phyloP scores from a whole-genome alignment of 1,140 invertebrate species.

The Acromyrmex charruanus region DNA sequence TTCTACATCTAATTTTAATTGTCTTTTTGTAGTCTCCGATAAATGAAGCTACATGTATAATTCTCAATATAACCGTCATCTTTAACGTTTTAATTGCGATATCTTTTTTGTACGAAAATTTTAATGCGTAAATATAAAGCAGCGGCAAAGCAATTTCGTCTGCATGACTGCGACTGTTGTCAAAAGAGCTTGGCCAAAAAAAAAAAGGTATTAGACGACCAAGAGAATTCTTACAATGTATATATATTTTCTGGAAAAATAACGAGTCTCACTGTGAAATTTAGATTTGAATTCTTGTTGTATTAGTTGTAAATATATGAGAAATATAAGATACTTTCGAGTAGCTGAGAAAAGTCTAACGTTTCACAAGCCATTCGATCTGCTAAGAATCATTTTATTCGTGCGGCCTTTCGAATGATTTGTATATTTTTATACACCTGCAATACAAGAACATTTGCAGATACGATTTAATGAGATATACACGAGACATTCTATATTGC shows the following conservation, averaged over 20 bases:
- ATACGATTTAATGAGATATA: slow-evolving; percentile 49
- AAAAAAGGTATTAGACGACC: slow-evolving; percentile 64
- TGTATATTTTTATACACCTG: slow-evolving; percentile 69
- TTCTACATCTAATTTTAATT: slow-evolving; percentile 45
- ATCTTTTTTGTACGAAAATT: slow-evolving; percentile 57
- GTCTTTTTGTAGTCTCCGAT: slow-evolving; percentile 35
- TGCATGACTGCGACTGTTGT: slow-evolving; percentile 62
- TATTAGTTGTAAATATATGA: slow-evolving; percentile 67
- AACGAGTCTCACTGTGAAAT: slow-evolving; percentile 57
- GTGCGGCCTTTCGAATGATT: slow-evolving; percentile 67
- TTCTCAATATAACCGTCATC: slow-evolving; percentile 43
- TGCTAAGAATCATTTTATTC: slow-evolving; percentile 67
- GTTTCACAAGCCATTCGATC: slow-evolving; percentile 66
- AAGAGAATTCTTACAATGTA: slow-evolving; percentile 61
- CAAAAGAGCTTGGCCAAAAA: slow-evolving; percentile 64
- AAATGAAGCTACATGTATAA: slow-evolving; percentile 55
- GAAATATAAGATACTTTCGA: slow-evolving; percentile 61
- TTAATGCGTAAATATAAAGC: slow-evolving; percentile 49
- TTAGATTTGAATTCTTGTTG: slow-evolving; percentile 66
- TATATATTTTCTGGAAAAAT: slow-evolving; percentile 59
- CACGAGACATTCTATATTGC: slow-evolving; percentile 55
- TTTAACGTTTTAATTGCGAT: slow-evolving; percentile 60
- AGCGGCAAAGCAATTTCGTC: slow-evolving; percentile 46
- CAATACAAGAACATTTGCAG: slow-evolving; percentile 48
- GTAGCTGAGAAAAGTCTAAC: slow-evolving; percentile 62